Conservation (phyloP, 2,888 invertebrate species). For the Phalangium opilio region DNA sequence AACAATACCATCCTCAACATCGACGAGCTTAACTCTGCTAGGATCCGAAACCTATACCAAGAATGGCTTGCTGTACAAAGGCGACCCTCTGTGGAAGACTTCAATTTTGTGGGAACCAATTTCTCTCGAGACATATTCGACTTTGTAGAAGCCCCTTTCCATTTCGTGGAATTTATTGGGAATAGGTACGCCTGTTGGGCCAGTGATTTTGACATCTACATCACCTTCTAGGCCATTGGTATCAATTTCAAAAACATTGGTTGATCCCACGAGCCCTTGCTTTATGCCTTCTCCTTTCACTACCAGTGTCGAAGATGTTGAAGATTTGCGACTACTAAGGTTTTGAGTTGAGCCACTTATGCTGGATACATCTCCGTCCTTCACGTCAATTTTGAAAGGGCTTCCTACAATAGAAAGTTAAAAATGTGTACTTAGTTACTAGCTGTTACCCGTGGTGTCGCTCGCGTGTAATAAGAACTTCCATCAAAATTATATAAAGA, state of each 20-base stretch:
- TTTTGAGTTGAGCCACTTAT: background rate
- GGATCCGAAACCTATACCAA: slow-evolving; percentile 49
- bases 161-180: slow-evolving; percentile 32
- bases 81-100: slow-evolving; percentile 44
- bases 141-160: slow-evolving; percentile 36
- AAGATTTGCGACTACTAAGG: background rate
- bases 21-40: slow-evolving; percentile 34
- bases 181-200: slow-evolving; percentile 39
- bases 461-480: too few species aligned
- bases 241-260: slow-evolving; percentile 35
- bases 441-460: too few species aligned
- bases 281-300: slow-evolving; percentile 33
- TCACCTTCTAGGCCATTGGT: slow-evolving; percentile 36
- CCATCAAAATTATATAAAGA: too few species aligned
- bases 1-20: slow-evolving; percentile 31
- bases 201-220: slow-evolving; percentile 37
- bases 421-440: background rate
- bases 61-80: slow-evolving; percentile 45
- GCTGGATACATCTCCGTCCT: slow-evolving; percentile 9
- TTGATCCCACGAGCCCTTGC: slow-evolving; percentile 32
- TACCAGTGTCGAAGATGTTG: background rate
- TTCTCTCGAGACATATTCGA: slow-evolving; percentile 58
- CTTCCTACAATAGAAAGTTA: slow-evolving; percentile 43
- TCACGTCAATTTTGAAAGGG: slow-evolving; percentile 59
- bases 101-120: slow-evolving; percentile 60